Evolutionary conservation across 2,888 invertebrate genomes (phyloP).

Genomic region (Pyrocoelia pectoralis): DNA sequence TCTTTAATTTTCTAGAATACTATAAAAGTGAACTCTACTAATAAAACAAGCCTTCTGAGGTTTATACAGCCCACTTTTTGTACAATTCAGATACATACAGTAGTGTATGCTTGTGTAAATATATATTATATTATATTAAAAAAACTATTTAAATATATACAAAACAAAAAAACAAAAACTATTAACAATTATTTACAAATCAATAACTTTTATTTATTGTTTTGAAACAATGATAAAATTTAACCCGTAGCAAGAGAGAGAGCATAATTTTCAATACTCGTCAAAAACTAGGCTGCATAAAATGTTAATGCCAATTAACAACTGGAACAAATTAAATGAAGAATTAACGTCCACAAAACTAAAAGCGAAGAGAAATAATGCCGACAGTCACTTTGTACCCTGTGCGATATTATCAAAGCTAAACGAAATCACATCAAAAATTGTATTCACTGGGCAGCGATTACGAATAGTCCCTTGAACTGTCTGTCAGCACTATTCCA

Average conservation of each 20-base stretch:
- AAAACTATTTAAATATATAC: constrained; percentile 5
- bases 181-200: constrained; percentile 21
- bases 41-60: constrained; percentile 30
- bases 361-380: constrained; percentile 25
- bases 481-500: constrained; percentile 12
- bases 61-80: constrained; percentile 32
- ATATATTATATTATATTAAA: constrained; percentile 14
- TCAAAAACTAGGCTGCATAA: constrained; percentile 31
- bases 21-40: constrained; percentile 31
- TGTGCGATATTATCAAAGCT: too few species aligned
- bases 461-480: too few species aligned
- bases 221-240: constrained; percentile 1
- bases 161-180: neutral
- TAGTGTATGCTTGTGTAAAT: neutral
- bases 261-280: neutral
- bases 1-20: constrained; percentile 31
- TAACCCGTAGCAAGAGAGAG: neutral
- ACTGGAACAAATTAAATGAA: constrained; percentile 24
- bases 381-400: too few species aligned
- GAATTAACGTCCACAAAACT: constrained; percentile 16
- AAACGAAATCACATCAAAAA: too few species aligned
- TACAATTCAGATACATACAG: constrained; percentile 7
- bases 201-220: too few species aligned
- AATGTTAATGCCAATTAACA: constrained; percentile 26
- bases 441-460: too few species aligned